phyloP scores from a whole-genome alignment of 2,888 invertebrate species.

The Craniophora ligustri region DNA sequence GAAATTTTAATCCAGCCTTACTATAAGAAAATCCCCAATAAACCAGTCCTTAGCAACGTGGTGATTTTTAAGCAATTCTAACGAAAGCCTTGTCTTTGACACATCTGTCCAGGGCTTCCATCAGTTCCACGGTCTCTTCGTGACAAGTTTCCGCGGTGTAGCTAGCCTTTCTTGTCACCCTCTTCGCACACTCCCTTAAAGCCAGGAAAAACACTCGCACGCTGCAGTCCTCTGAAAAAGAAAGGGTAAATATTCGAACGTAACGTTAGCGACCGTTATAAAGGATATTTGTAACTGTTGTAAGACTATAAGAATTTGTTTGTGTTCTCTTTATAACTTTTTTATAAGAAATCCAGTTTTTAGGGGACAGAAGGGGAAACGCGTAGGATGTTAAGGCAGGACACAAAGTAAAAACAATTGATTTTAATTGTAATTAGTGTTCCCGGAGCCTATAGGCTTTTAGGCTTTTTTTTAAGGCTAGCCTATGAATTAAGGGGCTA shows the following conservation, averaged over 20 bases:
- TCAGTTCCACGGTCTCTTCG: slow-evolving; percentile 72
- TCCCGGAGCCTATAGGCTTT: no score
- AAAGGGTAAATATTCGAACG: neutral
- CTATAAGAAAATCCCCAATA: neutral
- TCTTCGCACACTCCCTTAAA: slow-evolving; percentile 63
- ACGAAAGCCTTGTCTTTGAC: slow-evolving; percentile 68
- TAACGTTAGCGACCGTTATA: no score
- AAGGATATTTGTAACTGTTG: no score
- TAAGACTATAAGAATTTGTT: no score
- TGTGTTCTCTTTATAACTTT: no score
- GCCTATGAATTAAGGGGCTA: no score
- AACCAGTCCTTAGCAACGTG: neutral
- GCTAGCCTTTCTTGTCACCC: slow-evolving; percentile 53
- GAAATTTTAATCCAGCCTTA: neutral
- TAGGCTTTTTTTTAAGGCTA: no score
- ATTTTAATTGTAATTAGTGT: no score
- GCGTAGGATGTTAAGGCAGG: no score
- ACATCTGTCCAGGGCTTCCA: slow-evolving; percentile 73
- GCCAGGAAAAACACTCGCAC: slow-evolving; percentile 58
- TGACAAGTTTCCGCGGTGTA: slow-evolving; percentile 78
- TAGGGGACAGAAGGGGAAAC: no score
- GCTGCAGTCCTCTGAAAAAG: slow-evolving; percentile 64
- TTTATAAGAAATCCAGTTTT: no score
- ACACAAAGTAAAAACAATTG: no score
- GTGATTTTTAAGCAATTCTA: slow-evolving; percentile 42